A percentile compares a stretch with the other conserved stretches of the same genome.
Conservation (phyloP, 2,113 vertebrate genomes). For the Campylorhamphus procurvoides region DNA sequence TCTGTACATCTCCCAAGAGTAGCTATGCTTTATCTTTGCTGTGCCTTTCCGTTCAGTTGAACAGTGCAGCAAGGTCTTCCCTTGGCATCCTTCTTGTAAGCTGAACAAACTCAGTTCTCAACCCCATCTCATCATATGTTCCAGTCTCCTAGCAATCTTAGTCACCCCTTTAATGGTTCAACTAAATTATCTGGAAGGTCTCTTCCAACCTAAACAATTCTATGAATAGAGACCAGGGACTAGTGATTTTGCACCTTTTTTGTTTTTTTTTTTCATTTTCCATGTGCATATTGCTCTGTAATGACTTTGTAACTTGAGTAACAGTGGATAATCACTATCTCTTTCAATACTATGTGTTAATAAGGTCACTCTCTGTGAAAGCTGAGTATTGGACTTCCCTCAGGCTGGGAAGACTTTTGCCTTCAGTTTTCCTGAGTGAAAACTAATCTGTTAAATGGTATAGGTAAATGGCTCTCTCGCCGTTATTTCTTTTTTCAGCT, state of each 20-base stretch:
- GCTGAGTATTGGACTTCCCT: background rate
- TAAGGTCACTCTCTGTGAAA: background rate
- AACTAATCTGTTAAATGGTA: background rate
- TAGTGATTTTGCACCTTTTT: background rate
- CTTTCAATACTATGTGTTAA: background rate
- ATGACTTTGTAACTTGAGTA: background rate
- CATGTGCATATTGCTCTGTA: background rate
- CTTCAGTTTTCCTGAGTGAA: background rate
- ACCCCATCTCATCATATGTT: background rate
- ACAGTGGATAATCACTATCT: background rate
- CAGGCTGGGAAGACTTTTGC: background rate
- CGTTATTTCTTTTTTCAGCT: background rate
- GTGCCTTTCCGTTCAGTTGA: background rate
- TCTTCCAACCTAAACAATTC: background rate
- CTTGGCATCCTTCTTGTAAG: background rate
- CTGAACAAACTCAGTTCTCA: background rate
- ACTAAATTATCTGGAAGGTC: background rate
- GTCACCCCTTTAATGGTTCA: background rate
- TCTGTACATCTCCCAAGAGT: background rate
- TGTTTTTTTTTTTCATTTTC: background rate
- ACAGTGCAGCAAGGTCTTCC: background rate
- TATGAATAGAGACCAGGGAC: background rate
- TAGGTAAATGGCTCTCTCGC: background rate
- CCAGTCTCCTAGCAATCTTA: background rate
- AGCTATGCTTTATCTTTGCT: accelerated